A percentile compares a stretch with the other conserved stretches of the same genome.
phyloP scores from a whole-genome alignment of 2,797 vertebrate species.

The Etheostoma perlongum region DNA sequence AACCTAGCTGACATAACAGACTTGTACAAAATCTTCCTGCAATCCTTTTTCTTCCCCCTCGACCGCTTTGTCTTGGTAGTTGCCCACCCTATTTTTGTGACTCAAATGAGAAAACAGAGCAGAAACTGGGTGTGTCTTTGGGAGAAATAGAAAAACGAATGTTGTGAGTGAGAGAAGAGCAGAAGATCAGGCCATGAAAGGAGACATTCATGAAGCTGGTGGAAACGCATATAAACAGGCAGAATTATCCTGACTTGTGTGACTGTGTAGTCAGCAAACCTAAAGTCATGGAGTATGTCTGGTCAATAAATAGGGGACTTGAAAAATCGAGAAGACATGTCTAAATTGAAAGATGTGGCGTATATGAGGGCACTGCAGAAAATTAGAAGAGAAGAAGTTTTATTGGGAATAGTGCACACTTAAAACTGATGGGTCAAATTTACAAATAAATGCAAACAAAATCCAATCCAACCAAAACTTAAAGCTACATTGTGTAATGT shows the following conservation, averaged over 20 bases:
- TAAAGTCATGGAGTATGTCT: neutral
- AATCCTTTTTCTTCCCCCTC: neutral
- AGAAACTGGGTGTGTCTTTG: conserved; percentile 20
- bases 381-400: neutral
- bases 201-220: conserved; percentile 17
- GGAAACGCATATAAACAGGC: conserved; percentile 7
- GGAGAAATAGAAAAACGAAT: conserved; percentile 16
- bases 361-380: neutral
- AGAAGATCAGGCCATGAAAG: conserved; percentile 24
- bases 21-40: neutral
- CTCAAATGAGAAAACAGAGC: conserved; percentile 22
- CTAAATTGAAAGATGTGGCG: neutral
- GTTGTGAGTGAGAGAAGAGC: conserved; percentile 39
- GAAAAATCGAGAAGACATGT: neutral
- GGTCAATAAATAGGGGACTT: neutral
- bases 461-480: neutral
- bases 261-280: neutral
- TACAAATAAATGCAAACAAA: conserved; percentile 3
- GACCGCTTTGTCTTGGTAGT: neutral
- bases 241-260: conserved; percentile 4
- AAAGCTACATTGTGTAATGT: no score
- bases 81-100: conserved; percentile 32
- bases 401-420: neutral
- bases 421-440: neutral
- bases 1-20: neutral